Percentiles rank a stretch among this genome's conserved stretches.
phyloP scores from a whole-genome alignment of 2,888 invertebrate genomes.

The Heterodera filipjevi region DNA sequence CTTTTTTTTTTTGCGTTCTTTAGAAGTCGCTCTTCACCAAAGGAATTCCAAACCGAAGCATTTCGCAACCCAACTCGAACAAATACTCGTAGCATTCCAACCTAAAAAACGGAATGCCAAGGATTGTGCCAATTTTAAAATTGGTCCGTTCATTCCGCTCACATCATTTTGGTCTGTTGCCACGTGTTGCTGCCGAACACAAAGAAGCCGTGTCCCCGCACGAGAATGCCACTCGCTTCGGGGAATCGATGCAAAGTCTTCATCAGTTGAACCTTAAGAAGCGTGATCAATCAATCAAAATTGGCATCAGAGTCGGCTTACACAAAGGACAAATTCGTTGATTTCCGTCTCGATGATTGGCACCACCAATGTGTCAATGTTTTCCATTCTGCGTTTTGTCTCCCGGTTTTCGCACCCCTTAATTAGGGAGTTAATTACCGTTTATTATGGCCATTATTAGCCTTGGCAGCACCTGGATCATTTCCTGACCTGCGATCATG shows the following conservation, averaged over 20 bases:
- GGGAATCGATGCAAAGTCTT: constrained; percentile 81
- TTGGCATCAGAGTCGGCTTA: not conserved
- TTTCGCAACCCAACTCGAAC: constrained; percentile 86
- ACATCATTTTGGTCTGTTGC: constrained; percentile 86
- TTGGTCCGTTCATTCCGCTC: constrained; percentile 47
- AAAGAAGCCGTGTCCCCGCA: constrained; percentile 91
- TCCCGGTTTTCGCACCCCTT: constrained; percentile 56
- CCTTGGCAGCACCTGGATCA: constrained; percentile 75
- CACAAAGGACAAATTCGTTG: constrained; percentile 82
- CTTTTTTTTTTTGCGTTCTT: too few species aligned
- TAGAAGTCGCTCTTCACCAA: constrained; percentile 23
- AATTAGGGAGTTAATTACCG: not conserved
- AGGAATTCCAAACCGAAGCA: constrained; percentile 71
- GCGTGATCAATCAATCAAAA: not conserved
- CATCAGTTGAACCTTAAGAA: constrained; percentile 23
- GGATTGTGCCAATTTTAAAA: not conserved
- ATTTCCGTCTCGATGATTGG: constrained; percentile 97
- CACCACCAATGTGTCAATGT: constrained; percentile 85
- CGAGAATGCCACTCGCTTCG: constrained; percentile 85
- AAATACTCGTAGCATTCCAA: constrained; percentile 92
- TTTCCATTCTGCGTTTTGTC: constrained; percentile 73
- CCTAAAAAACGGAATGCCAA: constrained; percentile 19
- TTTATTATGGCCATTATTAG: not conserved
- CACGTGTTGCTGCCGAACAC: constrained; percentile 74
- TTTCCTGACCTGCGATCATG: constrained; percentile 80